Percentiles rank a stretch among this genome's conserved stretches.
These are phyloP conservation scores for Calameuta filiformis DNA, from an alignment of 2,888 invertebrate genomes.

Conservation along the genomic window DNA sequence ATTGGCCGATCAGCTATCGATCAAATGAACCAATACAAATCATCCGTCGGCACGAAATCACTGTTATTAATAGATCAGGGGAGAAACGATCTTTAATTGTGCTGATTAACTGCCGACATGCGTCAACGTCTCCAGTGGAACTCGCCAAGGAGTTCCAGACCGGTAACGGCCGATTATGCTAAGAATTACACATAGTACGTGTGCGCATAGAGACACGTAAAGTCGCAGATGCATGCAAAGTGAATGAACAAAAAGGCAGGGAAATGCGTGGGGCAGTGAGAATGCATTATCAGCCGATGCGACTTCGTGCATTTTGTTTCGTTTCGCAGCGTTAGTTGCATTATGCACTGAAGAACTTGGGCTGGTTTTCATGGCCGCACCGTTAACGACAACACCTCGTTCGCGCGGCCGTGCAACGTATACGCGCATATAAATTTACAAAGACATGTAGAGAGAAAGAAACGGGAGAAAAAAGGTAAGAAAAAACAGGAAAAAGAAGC, in stretches of 20 bases:
- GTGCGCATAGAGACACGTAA: neutral
- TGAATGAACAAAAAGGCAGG: neutral
- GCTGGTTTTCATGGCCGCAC: neutral
- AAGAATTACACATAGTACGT: neutral
- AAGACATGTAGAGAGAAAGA: conserved; percentile 27
- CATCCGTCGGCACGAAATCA: neutral
- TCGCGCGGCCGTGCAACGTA: conserved; percentile 35
- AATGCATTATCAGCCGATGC: neutral
- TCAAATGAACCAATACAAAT: too few relatives aligned
- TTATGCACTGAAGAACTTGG: neutral
- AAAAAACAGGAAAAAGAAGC: conserved; percentile 12
- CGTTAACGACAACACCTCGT: conserved; percentile 37
- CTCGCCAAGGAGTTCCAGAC: neutral
- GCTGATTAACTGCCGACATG: conserved; percentile 4
- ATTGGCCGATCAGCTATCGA: too few relatives aligned
- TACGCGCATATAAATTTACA: conserved; percentile 23
- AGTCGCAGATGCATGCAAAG: neutral
- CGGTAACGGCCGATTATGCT: neutral
- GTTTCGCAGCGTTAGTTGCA: neutral
- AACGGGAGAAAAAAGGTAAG: conserved; percentile 7
- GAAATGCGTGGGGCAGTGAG: neutral
- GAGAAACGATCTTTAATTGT: conserved; percentile 3
- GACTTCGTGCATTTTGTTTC: neutral
- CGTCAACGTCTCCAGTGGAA: neutral
- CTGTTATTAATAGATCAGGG: neutral